Evolutionary conservation across 2,797 vertebrate genomes (phyloP).

Genomic region (Enteromius treurensis): DNA sequence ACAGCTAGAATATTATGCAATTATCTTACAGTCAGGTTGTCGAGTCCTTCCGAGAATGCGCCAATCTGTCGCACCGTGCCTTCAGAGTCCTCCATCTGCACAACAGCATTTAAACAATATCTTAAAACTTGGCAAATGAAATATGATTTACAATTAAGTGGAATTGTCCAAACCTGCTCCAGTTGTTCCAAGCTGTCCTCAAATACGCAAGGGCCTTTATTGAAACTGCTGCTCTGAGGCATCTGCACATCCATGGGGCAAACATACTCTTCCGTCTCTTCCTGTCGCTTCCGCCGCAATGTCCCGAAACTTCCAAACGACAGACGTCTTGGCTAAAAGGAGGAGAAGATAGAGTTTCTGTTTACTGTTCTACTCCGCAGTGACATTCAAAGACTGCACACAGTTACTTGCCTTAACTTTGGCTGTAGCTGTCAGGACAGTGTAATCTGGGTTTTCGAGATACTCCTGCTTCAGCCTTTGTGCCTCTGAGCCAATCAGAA

Average conservation of each 20-base stretch:
- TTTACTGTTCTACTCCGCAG: not conserved
- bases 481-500: conserved; percentile 89
- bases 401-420: conserved; percentile 87
- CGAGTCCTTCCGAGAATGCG: conserved; percentile 92
- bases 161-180: conserved; percentile 80
- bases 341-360: not conserved
- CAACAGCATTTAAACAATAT: not conserved
- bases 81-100: conserved; percentile 93
- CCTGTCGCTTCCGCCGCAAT: conserved; percentile 89
- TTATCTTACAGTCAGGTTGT: conserved; percentile 90
- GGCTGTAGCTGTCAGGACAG: conserved; percentile 88
- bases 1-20: not conserved
- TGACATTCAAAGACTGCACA: not conserved
- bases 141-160: not conserved
- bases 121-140: not conserved
- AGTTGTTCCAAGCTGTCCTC: conserved; percentile 86
- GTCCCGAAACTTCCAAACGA: conserved; percentile 90
- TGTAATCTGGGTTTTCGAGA: conserved; percentile 90
- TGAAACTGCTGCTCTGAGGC: conserved; percentile 78
- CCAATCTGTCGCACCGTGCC: conserved; percentile 91
- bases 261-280: conserved; percentile 89
- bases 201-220: conserved; percentile 75
- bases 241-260: conserved; percentile 93
- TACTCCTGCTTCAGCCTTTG: conserved; percentile 90
- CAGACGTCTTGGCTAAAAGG: conserved; percentile 84